These are phyloP conservation scores for Autographa gamma DNA, from an alignment of 2,888 invertebrate genomes.

Conservation along the genomic window DNA sequence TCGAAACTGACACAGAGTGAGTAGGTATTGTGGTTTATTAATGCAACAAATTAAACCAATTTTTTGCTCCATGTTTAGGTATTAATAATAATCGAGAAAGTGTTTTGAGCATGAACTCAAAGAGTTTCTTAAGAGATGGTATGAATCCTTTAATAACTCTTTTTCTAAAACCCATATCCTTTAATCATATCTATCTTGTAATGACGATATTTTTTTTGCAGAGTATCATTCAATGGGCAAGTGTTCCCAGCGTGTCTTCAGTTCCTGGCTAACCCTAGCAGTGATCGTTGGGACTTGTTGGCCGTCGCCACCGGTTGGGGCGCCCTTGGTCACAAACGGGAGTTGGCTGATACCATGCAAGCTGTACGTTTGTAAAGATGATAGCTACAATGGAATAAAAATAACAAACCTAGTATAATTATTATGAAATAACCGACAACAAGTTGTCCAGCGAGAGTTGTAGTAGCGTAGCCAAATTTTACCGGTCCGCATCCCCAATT, in stretches of 20 bases:
- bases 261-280: not conserved
- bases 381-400: not conserved
- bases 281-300: not conserved
- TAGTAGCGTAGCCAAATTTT: no score
- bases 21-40: not conserved
- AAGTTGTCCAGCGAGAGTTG: not conserved
- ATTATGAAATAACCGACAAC: not conserved
- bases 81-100: no score
- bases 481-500: no score
- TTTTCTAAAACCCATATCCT: no score
- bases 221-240: not conserved
- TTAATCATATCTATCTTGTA: no score
- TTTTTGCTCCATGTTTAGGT: no score
- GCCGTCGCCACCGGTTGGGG: not conserved
- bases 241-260: conserved; percentile 2
- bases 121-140: no score
- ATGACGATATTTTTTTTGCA: not conserved
- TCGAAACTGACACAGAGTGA: not conserved
- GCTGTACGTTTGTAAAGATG: not conserved
- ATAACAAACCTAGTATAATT: not conserved
- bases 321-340: not conserved
- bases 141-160: no score
- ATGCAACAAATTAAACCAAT: no score
- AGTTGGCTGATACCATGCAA: conserved; percentile 1
- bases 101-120: no score